Base-by-base conservation (phyloP, 2,888 invertebrate species). In the Aspidiotus destructor region DNA sequence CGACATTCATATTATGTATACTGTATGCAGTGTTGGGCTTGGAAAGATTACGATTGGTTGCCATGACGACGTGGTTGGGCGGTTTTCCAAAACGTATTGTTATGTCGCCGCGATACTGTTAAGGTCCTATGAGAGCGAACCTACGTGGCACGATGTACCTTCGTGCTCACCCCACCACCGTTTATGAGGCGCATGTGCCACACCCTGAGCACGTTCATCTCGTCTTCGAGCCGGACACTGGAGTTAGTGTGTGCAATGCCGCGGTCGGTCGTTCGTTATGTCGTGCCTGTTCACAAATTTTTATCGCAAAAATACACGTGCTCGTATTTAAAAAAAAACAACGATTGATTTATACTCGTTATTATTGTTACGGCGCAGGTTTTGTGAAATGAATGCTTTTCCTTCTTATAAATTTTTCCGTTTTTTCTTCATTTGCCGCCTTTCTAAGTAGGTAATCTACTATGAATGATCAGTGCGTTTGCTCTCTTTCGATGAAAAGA, bases 21-120 rank as follows among this genome's bases (percentile, higher is more conserved):
- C 28, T 28, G 28, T 28, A 5, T n/a, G 42, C 67, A 60, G 60
- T 41, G 68, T 79, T 3, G 78, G 78, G 77, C 81, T 55, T 54
- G 16, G 54, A 60, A 57, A 70, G 55, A 61, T 60, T 62, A 42
- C 60, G 52, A 60, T 63, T 60, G 67, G 69, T 71, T 70, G 69
- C 68, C 63, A 71, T 71, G 71, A 61, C 60, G 69, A 71, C 70
- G 13, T 54, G 41, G 63, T 60, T 65, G 70, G 70, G 69, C 68
- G 68, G 60, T 40, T 41, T 60, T 60, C 65, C 42, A 65, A 13
- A 16, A 55, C 55, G 42, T 55, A 64, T 64, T 64, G 41, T 64
- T 55, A 55, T 28, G 28, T 64, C 55, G 58, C 55, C 58, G 44
- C 41, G 57, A 58, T 8, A 55, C 64, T 52, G 53, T 41, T 55